A percentile compares a stretch with the other conserved stretches of the same genome.
Evolutionary conservation across 2,797 vertebrate genomes (phyloP).

Genomic region (Xenopus petersii): DNA sequence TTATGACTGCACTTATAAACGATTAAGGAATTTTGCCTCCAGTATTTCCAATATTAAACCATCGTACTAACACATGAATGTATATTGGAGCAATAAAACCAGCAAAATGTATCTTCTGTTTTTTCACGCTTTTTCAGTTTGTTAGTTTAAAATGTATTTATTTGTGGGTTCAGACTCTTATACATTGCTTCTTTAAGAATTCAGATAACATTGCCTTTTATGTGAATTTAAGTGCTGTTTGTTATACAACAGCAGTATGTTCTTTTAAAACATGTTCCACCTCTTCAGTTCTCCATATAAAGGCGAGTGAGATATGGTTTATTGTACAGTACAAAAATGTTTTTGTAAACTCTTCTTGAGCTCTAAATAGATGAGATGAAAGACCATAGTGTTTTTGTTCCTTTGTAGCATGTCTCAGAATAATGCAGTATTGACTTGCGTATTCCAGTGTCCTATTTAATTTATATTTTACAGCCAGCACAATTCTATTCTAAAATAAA

Average conservation of each 20-base stretch:
- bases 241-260: too few relatives aligned
- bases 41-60: conserved; percentile 1
- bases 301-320: too few relatives aligned
- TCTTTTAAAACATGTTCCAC: too few relatives aligned
- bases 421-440: too few relatives aligned
- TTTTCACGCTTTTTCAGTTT: not conserved
- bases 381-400: not conserved
- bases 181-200: too few relatives aligned
- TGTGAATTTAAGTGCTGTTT: too few relatives aligned
- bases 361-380: not conserved
- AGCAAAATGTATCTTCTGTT: not conserved
- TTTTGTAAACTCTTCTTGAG: not conserved
- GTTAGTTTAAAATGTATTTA: not conserved
- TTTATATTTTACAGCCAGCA: too few relatives aligned
- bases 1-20: conserved; percentile 12
- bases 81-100: conserved; percentile 8
- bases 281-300: too few relatives aligned
- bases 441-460: too few relatives aligned
- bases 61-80: not conserved
- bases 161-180: not conserved
- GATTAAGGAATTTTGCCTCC: conserved; percentile 11
- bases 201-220: too few relatives aligned
- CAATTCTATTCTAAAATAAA: too few relatives aligned
- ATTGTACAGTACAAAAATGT: not conserved
- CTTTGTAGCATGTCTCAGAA: too few relatives aligned